phyloP scores from a whole-genome alignment of 2,888 invertebrate species.

The Platerodrilus igneus region DNA sequence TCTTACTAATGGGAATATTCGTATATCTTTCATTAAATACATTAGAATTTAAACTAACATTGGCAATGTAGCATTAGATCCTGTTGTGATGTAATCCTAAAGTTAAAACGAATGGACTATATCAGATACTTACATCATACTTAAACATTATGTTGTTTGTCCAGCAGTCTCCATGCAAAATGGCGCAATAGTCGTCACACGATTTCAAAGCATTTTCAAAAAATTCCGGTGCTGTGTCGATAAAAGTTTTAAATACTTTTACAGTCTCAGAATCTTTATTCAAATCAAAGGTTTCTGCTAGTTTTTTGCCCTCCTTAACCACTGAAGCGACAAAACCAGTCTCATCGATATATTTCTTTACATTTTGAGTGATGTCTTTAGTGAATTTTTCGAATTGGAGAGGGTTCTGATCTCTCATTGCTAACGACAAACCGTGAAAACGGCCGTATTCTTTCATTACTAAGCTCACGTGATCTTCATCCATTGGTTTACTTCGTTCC shows the following conservation, averaged over 20 bases:
- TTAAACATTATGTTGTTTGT: conserved; percentile 22
- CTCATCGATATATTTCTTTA: conserved; percentile 1
- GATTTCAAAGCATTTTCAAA: background rate
- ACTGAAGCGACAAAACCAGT: too few species aligned
- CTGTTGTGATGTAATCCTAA: too few species aligned
- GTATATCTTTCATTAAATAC: too few species aligned
- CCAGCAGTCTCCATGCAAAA: conserved; percentile 24
- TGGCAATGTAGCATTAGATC: too few species aligned
- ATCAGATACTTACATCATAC: conserved; percentile 24
- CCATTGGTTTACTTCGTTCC: conserved; percentile 28
- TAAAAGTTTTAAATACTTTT: conserved; percentile 1
- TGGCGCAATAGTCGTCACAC: conserved; percentile 4
- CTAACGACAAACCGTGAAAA: conserved; percentile 33
- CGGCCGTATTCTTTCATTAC: conserved; percentile 33
- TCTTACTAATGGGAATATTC: too few species aligned
- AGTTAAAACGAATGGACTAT: too few species aligned
- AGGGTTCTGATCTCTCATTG: conserved; percentile 27
- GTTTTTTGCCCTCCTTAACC: too few species aligned
- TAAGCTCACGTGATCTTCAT: conserved; percentile 32
- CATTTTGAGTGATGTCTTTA: conserved; percentile 3
- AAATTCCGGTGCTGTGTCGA: conserved; percentile 5
- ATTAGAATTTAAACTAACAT: too few species aligned
- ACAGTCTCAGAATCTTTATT: conserved; percentile 5
- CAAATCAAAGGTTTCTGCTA: conserved; percentile 3
- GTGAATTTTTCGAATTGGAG: conserved; percentile 26